phyloP scores from a whole-genome alignment of 64 coral and sea anemone species.

The Anthopleura sola region DNA sequence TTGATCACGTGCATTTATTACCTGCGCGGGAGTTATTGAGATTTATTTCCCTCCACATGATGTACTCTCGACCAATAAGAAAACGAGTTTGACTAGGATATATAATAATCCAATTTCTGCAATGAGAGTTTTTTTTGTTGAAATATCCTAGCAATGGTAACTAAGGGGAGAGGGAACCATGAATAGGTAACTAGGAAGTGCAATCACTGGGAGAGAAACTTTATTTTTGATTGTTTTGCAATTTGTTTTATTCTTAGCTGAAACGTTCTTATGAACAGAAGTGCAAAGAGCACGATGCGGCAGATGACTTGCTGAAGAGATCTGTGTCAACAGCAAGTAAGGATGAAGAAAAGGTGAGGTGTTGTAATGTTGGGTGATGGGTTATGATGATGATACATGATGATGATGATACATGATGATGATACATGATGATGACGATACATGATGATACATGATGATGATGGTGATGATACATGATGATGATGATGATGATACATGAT shows the following conservation, averaged over 20 bases:
- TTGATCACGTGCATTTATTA: too few species aligned
- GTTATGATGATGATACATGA: not conserved
- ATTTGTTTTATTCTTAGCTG: constrained; percentile 19
- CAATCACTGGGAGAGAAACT: too few species aligned
- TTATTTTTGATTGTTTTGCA: too few species aligned
- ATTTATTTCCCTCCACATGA: too few species aligned
- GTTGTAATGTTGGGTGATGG: not conserved
- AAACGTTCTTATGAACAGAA: constrained; percentile 91
- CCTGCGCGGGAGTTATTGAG: too few species aligned
- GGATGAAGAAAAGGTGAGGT: constrained; percentile 93
- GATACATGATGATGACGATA: not conserved
- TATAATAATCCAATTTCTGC: too few species aligned
- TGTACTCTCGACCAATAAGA: too few species aligned
- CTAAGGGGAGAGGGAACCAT: too few species aligned
- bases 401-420: not conserved
- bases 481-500: not conserved
- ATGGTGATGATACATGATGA: not conserved
- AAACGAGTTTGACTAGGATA: too few species aligned
- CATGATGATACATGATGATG: not conserved
- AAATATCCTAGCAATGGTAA: too few species aligned
- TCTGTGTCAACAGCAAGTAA: constrained; percentile 75
- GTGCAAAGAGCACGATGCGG: constrained; percentile 73
- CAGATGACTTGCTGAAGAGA: constrained; percentile 69
- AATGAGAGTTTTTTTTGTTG: too few species aligned
- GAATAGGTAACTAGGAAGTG: too few species aligned